These are phyloP conservation scores for Oscheius sp. DNA, from an alignment of 2,888 invertebrate species.

Conservation along the genomic window DNA sequence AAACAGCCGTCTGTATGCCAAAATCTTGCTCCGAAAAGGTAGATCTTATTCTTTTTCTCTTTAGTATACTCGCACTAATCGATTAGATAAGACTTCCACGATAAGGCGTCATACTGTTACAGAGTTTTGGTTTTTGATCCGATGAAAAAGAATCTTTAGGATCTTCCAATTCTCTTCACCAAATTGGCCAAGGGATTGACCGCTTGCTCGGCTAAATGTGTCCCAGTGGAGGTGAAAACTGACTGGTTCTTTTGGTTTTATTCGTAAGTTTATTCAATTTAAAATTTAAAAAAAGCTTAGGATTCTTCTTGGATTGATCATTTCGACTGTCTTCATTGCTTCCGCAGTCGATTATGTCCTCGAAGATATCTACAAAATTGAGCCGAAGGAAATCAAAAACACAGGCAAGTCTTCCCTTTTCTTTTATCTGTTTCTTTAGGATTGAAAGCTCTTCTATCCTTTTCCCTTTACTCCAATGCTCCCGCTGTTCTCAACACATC, in stretches of 20 bases:
- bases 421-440: neutral
- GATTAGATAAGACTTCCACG: too few species aligned
- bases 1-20: constrained; percentile 18
- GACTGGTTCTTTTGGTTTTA: constrained; percentile 6
- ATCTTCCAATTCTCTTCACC: neutral
- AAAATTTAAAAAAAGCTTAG: too few species aligned
- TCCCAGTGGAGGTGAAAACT: neutral
- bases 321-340: constrained; percentile 5
- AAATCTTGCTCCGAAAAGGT: constrained; percentile 14
- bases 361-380: neutral
- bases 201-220: neutral
- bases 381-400: neutral
- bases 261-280: neutral
- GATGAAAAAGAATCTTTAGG: too few species aligned
- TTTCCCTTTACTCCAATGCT: neutral
- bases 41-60: too few species aligned
- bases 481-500: neutral
- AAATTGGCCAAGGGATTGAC: neutral
- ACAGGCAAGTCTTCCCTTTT: neutral
- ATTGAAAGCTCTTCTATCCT: constrained; percentile 24
- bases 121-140: too few species aligned
- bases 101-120: too few species aligned
- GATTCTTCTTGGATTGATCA: neutral
- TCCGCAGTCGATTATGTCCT: neutral
- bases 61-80: too few species aligned